These are phyloP conservation scores for Geopemphigus sp. DNA, from an alignment of 1,140 invertebrate species.

Conservation along the genomic window DNA sequence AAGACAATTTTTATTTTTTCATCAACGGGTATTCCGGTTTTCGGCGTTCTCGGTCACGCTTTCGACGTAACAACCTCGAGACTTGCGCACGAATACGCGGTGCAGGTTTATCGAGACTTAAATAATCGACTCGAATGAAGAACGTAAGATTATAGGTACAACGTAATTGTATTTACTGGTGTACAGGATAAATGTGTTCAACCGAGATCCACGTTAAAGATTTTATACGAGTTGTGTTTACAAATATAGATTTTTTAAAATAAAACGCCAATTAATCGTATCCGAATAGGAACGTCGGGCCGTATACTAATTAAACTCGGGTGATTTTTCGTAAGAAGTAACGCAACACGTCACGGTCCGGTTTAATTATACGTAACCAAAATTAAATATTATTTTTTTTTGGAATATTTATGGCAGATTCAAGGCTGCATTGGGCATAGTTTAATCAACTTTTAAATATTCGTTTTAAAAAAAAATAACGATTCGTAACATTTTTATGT, in stretches of 20 bases:
- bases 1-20: slow-evolving; percentile 22
- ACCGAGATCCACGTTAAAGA: neutral
- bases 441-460: too few species aligned
- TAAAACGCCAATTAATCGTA: neutral
- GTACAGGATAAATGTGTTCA: too few species aligned
- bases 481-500: too few species aligned
- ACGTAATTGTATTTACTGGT: slow-evolving; percentile 5
- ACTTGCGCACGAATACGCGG: slow-evolving; percentile 20
- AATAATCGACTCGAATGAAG: slow-evolving; percentile 6
- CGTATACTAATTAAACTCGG: too few species aligned
- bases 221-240: neutral
- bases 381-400: too few species aligned
- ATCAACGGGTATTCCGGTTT: slow-evolving; percentile 29
- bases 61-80: slow-evolving; percentile 31
- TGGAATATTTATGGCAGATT: too few species aligned
- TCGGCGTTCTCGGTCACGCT: slow-evolving; percentile 30
- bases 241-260: neutral
- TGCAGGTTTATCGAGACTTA: slow-evolving; percentile 20
- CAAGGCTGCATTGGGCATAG: too few species aligned
- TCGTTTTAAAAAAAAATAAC: too few species aligned
- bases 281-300: neutral
- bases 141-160: neutral
- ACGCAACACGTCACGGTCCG: too few species aligned
- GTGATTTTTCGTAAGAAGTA: too few species aligned
- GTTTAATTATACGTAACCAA: too few species aligned